These are phyloP conservation scores for Pterois miles DNA, from an alignment of 2,797 vertebrate genomes.

Conservation along the genomic window DNA sequence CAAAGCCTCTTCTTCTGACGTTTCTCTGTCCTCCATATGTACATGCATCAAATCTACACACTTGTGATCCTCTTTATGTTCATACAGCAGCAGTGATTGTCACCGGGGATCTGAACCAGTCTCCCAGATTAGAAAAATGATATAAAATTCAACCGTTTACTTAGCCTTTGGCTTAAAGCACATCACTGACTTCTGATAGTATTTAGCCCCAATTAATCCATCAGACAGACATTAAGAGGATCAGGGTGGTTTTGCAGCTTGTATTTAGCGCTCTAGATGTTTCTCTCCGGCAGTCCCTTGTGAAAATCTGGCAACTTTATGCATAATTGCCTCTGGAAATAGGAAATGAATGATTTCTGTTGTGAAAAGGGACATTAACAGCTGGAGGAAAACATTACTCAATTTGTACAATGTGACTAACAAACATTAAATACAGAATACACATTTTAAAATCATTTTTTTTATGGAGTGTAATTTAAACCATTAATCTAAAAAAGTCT, in stretches of 20 bases:
- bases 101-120: neutral
- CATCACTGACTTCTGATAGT: neutral
- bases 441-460: neutral
- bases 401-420: neutral
- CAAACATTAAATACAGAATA: neutral
- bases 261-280: neutral
- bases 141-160: neutral
- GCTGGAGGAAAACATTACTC: neutral
- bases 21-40: neutral
- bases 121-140: neutral
- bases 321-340: conserved; percentile 31
- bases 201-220: conserved; percentile 33
- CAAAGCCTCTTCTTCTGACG: neutral
- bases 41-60: neutral
- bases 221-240: conserved; percentile 24
- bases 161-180: conserved; percentile 1
- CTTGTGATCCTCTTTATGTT: neutral
- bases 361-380: neutral
- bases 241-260: conserved; percentile 14
- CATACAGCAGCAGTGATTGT: neutral
- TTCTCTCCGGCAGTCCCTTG: neutral
- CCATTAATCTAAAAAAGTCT: neutral
- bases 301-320: conserved; percentile 16
- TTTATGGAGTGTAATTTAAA: neutral
- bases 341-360: conserved; percentile 21